Conservation (phyloP, 2,888 invertebrate genomes). For the Lycocerus yunnanus region DNA sequence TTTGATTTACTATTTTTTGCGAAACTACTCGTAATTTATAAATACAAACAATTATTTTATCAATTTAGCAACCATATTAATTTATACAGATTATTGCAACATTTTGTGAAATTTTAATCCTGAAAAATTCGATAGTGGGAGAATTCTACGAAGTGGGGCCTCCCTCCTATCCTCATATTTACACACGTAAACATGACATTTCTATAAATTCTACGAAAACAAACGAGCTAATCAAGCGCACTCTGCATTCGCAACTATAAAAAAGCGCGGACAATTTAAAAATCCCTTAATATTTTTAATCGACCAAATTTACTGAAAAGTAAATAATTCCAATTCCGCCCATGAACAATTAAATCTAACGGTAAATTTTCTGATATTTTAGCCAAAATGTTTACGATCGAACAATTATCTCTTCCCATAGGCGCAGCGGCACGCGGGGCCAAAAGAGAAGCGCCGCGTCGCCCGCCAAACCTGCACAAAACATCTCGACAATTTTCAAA, state of each 20-base stretch:
- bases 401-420: neutral
- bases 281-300: neutral
- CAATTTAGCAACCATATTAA: neutral
- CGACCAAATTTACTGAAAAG: neutral
- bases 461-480: no score
- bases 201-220: neutral
- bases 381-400: neutral
- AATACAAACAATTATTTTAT: neutral
- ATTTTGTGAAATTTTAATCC: conserved; percentile 16
- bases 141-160: conserved; percentile 1
- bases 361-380: neutral
- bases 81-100: conserved; percentile 10
- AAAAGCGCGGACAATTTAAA: neutral
- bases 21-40: neutral
- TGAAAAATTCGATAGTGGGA: conserved; percentile 10
- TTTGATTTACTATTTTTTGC: neutral
- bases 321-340: neutral
- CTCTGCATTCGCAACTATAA: neutral
- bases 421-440: neutral
- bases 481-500: no score
- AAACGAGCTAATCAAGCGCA: neutral
- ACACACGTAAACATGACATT: neutral
- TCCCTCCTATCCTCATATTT: conserved; percentile 1
- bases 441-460: neutral
- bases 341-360: neutral